Conservation (phyloP, 1,140 invertebrate species). For the Bradysia coprophila region DNA sequence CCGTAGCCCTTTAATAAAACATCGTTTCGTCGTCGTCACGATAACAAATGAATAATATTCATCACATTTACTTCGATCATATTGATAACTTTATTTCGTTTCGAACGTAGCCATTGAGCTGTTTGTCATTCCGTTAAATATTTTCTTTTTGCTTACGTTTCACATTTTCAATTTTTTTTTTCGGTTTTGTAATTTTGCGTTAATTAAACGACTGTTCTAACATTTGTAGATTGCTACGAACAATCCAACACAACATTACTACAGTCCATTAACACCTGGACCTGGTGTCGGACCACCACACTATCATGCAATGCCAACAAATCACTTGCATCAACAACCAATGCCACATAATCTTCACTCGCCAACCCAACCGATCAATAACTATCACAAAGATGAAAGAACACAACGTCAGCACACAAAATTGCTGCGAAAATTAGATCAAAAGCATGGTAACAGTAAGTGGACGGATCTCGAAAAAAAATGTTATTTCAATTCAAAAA, state of each 20-base stretch:
- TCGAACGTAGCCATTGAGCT: too few relatives aligned
- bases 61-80: too few relatives aligned
- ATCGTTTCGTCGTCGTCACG: too few relatives aligned
- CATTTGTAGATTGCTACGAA: constrained; percentile 19
- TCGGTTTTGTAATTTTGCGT: too few relatives aligned
- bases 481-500: too few relatives aligned
- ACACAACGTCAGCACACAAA: constrained; percentile 54
- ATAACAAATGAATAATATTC: too few relatives aligned
- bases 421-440: constrained; percentile 49
- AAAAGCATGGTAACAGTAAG: constrained; percentile 36
- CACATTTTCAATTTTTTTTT: too few relatives aligned
- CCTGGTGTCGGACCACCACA: constrained; percentile 28
- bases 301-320: constrained; percentile 30
- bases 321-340: constrained; percentile 13
- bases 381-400: constrained; percentile 55
- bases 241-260: constrained; percentile 28
- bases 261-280: constrained; percentile 34
- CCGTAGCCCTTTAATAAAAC: too few relatives aligned
- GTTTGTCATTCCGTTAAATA: too few relatives aligned
- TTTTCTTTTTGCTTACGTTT: too few relatives aligned
- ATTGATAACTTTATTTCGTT: too few relatives aligned
- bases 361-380: constrained; percentile 27
- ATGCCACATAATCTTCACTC: constrained; percentile 29
- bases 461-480: neutral
- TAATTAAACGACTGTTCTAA: too few relatives aligned